phyloP scores from a whole-genome alignment of 2,113 vertebrate species.

The Vireo altiloquus region DNA sequence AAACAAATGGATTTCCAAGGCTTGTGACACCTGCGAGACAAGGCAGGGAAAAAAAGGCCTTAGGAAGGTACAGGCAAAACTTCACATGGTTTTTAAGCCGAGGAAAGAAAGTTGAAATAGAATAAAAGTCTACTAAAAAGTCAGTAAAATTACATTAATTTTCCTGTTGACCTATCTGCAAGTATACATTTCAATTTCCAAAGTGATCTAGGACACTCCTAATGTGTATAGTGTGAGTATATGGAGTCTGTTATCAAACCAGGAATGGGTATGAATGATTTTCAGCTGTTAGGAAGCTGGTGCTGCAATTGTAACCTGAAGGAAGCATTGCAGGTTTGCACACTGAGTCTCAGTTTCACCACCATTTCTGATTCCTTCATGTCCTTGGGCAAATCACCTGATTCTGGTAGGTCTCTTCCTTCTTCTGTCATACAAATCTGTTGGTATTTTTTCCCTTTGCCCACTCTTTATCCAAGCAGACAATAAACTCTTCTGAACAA shows the following conservation, averaged over 20 bases:
- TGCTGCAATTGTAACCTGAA: background rate
- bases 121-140: background rate
- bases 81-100: background rate
- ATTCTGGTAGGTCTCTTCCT: background rate
- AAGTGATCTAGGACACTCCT: background rate
- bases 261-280: background rate
- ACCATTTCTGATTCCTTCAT: background rate
- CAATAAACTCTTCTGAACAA: background rate
- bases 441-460: background rate
- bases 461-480: background rate
- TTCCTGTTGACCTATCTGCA: background rate
- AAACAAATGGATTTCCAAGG: background rate
- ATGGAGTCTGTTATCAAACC: background rate
- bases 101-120: background rate
- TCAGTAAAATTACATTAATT: background rate
- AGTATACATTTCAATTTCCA: background rate
- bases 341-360: background rate
- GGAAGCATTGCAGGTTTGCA: background rate
- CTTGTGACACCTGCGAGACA: background rate
- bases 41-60: background rate
- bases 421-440: background rate
- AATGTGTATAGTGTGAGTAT: background rate
- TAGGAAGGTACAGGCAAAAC: background rate
- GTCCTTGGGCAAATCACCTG: background rate
- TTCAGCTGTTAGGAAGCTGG: background rate